These are phyloP conservation scores for Labia minor DNA, from an alignment of 2,888 invertebrate genomes.

Conservation along the genomic window DNA sequence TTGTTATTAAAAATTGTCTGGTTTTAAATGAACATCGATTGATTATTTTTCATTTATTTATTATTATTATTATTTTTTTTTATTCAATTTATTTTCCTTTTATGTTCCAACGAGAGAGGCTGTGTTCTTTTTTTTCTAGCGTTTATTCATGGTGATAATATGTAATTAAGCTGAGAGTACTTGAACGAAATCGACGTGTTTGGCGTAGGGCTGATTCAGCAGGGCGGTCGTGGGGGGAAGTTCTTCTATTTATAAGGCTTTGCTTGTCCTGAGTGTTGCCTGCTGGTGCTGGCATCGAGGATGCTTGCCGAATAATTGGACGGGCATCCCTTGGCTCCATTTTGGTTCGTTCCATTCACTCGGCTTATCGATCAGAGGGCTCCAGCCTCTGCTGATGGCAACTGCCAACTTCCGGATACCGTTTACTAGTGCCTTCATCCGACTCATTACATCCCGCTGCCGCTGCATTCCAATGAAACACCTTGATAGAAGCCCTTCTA, in stretches of 20 bases:
- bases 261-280: background rate
- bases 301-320: constrained; percentile 5
- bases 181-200: background rate
- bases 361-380: background rate
- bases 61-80: too few relatives aligned
- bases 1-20: background rate
- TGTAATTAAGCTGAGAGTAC: background rate
- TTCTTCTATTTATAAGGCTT: constrained; percentile 7
- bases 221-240: background rate
- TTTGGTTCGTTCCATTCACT: background rate
- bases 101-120: background rate
- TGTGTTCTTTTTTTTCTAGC: background rate
- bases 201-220: background rate
- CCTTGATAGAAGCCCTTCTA: too few relatives aligned
- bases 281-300: background rate
- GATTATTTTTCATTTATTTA: background rate
- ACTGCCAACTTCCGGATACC: background rate
- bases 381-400: background rate
- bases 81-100: too few relatives aligned
- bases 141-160: background rate
- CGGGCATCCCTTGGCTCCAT: background rate
- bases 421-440: background rate
- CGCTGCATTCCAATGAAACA: too few relatives aligned
- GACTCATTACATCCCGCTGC: background rate
- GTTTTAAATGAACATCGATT: background rate